Conservation (phyloP, 2,797 vertebrate species). For the Melanotaenia boesemani region DNA sequence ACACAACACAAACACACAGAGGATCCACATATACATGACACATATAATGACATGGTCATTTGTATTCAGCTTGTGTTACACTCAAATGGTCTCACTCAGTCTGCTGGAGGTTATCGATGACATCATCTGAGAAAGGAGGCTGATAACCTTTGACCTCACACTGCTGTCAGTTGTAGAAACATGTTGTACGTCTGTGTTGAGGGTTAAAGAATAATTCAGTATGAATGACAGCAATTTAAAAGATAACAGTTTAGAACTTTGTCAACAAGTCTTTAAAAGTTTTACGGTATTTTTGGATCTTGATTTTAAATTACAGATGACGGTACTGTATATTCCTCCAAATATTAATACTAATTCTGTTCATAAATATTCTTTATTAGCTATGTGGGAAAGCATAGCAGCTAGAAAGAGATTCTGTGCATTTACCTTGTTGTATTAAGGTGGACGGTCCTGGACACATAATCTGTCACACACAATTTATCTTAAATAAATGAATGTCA, state of each 20-base stretch:
- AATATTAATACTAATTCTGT: background rate
- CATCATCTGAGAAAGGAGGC: conserved; percentile 59
- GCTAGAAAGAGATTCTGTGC: background rate
- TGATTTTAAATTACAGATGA: background rate
- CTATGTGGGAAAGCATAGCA: background rate
- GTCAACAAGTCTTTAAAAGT: background rate
- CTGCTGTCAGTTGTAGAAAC: conserved; percentile 47
- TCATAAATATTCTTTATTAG: background rate
- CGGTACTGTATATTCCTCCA: background rate
- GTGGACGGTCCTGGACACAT: background rate
- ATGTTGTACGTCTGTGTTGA: conserved; percentile 19
- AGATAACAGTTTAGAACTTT: background rate
- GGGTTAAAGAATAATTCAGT: background rate
- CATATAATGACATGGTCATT: conserved; percentile 26
- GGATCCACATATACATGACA: conserved; percentile 11
- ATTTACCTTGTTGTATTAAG: background rate
- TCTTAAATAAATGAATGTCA: background rate
- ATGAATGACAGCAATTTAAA: background rate
- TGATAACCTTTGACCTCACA: conserved; percentile 64
- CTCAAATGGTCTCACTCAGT: conserved; percentile 30
- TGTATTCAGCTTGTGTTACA: conserved; percentile 51
- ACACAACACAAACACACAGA: conserved; percentile 10
- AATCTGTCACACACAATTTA: background rate
- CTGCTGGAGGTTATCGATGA: conserved; percentile 53
- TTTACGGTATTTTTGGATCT: background rate